phyloP scores from a whole-genome alignment of 1,140 invertebrate species.

The Pissodes strobi region DNA sequence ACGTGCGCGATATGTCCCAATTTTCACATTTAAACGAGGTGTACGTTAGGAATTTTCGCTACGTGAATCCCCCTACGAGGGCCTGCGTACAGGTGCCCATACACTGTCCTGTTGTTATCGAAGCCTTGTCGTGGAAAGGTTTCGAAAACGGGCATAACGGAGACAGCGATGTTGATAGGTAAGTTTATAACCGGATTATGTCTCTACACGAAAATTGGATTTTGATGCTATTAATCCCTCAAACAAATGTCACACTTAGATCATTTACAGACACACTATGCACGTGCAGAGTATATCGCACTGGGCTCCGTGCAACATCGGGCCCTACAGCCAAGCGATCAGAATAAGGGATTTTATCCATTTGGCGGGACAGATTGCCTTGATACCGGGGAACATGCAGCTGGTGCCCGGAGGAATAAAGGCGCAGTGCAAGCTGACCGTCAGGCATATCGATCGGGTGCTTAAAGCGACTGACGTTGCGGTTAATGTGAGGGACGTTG shows the following conservation, averaged over 20 bases:
- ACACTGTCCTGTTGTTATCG: slow-evolving; percentile 75
- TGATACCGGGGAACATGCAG: slow-evolving; percentile 84
- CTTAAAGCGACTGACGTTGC: slow-evolving; percentile 77
- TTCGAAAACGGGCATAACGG: slow-evolving; percentile 22
- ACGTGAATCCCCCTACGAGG: slow-evolving; percentile 83
- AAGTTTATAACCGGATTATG: slow-evolving; percentile 37
- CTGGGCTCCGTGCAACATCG: slow-evolving; percentile 95
- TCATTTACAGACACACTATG: slow-evolving; percentile 69
- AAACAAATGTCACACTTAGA: background rate
- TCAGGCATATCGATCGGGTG: slow-evolving; percentile 81
- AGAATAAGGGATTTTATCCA: slow-evolving; percentile 79
- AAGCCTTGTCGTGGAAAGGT: slow-evolving; percentile 72
- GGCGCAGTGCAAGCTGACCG: slow-evolving; percentile 76
- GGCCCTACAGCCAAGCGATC: slow-evolving; percentile 91
- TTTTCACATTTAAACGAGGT: slow-evolving; percentile 78
- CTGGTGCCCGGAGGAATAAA: slow-evolving; percentile 71
- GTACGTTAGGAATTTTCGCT: slow-evolving; percentile 75
- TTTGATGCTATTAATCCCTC: background rate
- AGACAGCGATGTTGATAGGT: slow-evolving; percentile 46
- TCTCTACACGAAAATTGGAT: no score
- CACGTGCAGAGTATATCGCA: slow-evolving; percentile 94
- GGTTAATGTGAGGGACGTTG: slow-evolving; percentile 76
- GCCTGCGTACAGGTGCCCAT: slow-evolving; percentile 85
- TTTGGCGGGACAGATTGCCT: slow-evolving; percentile 88
- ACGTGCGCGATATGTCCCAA: slow-evolving; percentile 78